Evolutionary conservation across 2,888 invertebrate species (phyloP), one percentile per base, ranked within the genome.

Genomic region (Allygus modestus): DNA sequence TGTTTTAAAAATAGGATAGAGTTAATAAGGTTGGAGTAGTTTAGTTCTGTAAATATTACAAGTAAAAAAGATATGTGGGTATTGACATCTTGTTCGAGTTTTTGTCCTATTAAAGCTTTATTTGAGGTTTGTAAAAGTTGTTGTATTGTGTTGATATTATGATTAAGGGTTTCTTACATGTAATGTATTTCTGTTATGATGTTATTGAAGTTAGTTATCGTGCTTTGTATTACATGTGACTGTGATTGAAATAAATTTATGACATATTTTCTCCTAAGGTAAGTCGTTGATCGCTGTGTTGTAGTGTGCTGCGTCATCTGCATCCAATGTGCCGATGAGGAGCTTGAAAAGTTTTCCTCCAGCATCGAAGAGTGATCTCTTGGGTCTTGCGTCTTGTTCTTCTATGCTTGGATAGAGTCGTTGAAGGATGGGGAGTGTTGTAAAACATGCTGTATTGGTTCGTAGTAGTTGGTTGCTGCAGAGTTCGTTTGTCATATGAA

Each of bases 141-240:
- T 28, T 65, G n/a, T 15, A 65, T 65, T 7, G 4, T 7, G 5
- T 26, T 23, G n/a, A 71, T 33, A 71, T 71, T 28, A 12, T 31
- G 11, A 33, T 71, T 71, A n/a, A 71, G 20, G 1, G 20, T 23
- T 33, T 71, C 17, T 71, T 71, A 31, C 20, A n/a, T n/a, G n/a
- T 71, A 23, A 71, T 71, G 71, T 11, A 71, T 7, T 5, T 71
- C 20, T 9, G 71, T 71, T 20, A 71, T 12, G 2, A 33, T 71
- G 31, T 33, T 71, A 33, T 71, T 71, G n/a, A 71, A 33, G 71
- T 71, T 71, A 20, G 71, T 33, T 31, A 71, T 71, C 12, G 71
- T 71, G n/a, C n/a, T n/a, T n/a, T 71, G 71, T 0, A 71, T 23
- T 71, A 71, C n/a, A 9, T 71, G 71, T 31, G 31, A 20, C 31